phyloP scores from a whole-genome alignment of 2,888 invertebrate genomes.

The Herminia tarsipennalis region DNA sequence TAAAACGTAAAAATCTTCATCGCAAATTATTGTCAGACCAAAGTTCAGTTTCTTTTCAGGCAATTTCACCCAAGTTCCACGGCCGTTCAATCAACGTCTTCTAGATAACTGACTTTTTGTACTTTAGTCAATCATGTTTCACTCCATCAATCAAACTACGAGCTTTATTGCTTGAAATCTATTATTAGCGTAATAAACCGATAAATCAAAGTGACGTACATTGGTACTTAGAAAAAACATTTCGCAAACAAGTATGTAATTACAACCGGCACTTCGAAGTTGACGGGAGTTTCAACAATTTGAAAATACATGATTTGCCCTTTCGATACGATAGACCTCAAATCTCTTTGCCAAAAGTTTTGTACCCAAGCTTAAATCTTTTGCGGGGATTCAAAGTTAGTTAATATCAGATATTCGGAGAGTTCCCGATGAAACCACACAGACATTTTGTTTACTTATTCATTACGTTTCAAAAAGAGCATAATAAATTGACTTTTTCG shows the following conservation, averaged over 20 bases:
- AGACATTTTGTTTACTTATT: constrained; percentile 24
- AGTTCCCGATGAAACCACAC: constrained; percentile 28
- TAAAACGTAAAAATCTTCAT: constrained; percentile 13
- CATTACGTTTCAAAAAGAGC: constrained; percentile 13
- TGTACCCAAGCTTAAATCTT: constrained; percentile 49
- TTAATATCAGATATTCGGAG: constrained; percentile 36
- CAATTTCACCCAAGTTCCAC: constrained; percentile 4
- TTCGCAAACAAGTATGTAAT: background rate
- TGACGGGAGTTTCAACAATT: constrained; percentile 24
- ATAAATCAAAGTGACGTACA: too few relatives aligned
- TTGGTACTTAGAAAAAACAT: background rate
- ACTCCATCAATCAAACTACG: constrained; percentile 6
- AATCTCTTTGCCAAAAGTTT: constrained; percentile 54
- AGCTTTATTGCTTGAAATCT: constrained; percentile 6
- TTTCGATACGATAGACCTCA: constrained; percentile 52
- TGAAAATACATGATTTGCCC: constrained; percentile 40
- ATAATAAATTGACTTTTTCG: too few relatives aligned
- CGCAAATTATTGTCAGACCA: constrained; percentile 23
- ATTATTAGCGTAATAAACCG: too few relatives aligned
- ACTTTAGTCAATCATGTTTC: constrained; percentile 1
- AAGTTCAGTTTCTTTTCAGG: constrained; percentile 9
- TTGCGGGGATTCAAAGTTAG: constrained; percentile 52
- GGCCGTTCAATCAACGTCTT: constrained; percentile 12
- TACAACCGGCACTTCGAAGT: background rate
- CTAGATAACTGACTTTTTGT: constrained; percentile 8